Base-by-base conservation (phyloP, 2,113 vertebrate species). In the Ramphastos sulfuratus region DNA sequence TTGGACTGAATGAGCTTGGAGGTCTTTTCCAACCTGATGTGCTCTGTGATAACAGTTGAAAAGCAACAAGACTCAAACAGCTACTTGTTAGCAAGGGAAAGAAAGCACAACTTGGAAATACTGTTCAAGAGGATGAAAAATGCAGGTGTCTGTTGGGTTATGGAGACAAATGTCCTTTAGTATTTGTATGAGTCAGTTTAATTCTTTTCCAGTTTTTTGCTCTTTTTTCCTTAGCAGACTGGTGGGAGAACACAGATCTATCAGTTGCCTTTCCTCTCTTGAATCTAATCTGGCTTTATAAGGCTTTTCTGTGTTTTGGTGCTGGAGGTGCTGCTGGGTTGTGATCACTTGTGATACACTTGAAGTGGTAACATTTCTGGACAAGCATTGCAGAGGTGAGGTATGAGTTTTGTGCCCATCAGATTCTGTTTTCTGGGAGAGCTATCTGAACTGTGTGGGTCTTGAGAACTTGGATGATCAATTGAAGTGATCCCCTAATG, bases 161-260 rank as follows among this genome's bases (percentile, higher is more conserved):
- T 85, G 79, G 85, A 93, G 94, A 83, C 50, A 81, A 91, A 94
- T 83, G 44, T 72, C 35, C 82, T 44, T 39, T 42, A 71, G 84
- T 91, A 92, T 92, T 91, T 71, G 67, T 58, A 27, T 71, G 78
- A 95, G 92, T 92, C 89, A 94, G 79, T 85, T 93, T 80, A 94
- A 95, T 96, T 91, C 6, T 91, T 94, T 65, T 92, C 69, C 44
- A 74, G 28, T 15, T 30, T 85, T 87, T 85, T 75, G 64, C 52
- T 55, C 44, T 63, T 81, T 89, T 71, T 56, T 14, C 31, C 79
- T 87, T 66, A 90, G 64, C 50, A 70, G 60, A 27, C 60, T 92
- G 76, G 73, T 5, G 15, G 5, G 20, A 85, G 28, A 35, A 13
- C 58, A n/a, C 21, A 61, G 52, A 87, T 65, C 56, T 89, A 48